Conservation (phyloP, 2,797 vertebrate species). For the Sebastes wilsoni region DNA sequence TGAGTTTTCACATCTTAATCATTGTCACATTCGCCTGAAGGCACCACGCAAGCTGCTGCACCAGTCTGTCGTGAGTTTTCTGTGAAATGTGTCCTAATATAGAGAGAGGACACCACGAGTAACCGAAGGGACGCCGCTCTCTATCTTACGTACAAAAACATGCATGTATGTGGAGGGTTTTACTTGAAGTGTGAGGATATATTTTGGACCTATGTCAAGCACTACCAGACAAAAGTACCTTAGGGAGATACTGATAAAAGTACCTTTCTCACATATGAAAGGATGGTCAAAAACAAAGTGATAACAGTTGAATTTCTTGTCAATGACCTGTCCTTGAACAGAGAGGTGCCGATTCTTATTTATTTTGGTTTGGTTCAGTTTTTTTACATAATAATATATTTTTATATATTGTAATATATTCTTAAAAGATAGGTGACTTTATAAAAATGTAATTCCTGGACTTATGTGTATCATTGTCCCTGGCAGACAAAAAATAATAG, state of each 20-base stretch:
- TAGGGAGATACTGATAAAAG: neutral
- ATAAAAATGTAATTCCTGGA: neutral
- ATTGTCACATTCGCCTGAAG: conserved; percentile 35
- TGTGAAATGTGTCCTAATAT: neutral
- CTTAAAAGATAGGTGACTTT: neutral
- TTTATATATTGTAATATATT: neutral
- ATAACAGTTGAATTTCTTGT: neutral
- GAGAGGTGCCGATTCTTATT: neutral
- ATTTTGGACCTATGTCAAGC: neutral
- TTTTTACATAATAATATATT: neutral
- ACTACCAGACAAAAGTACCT: neutral
- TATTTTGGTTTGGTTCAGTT: neutral
- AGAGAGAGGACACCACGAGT: neutral
- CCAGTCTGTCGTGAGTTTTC: conserved; percentile 24
- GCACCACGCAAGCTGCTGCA: conserved; percentile 49
- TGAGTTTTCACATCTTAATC: conserved; percentile 40
- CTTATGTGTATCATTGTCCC: neutral
- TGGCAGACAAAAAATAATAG: neutral
- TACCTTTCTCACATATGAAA: neutral
- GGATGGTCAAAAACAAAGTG: neutral
- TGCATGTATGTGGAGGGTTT: neutral
- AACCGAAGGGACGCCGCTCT: neutral
- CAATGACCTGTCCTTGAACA: neutral
- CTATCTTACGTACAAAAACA: neutral
- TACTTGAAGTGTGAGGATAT: neutral